A percentile compares a stretch with the other conserved stretches of the same genome.
Evolutionary conservation across 2,888 invertebrate genomes (phyloP).

Genomic region (Steinernema scapterisci): DNA sequence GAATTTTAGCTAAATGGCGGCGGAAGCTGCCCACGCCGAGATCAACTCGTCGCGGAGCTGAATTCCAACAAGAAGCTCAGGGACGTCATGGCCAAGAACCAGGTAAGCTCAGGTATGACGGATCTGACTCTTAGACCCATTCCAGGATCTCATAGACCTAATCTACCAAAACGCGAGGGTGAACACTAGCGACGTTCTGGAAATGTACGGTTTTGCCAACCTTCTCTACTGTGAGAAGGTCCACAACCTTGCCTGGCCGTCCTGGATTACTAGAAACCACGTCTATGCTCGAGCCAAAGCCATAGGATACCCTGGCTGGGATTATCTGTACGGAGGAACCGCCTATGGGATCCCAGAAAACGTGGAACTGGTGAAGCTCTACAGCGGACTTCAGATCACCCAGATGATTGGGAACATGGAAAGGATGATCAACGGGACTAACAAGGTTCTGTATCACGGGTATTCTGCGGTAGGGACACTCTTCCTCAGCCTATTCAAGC

Average conservation of each 20-base stretch:
- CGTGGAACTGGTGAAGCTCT: background rate
- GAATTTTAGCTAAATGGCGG: too few species aligned
- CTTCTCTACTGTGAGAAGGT: background rate
- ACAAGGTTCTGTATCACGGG: background rate
- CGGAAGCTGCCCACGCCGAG: too few species aligned
- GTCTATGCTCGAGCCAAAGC: background rate
- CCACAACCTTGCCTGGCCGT: constrained; percentile 20
- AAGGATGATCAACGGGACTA: background rate
- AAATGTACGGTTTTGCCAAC: constrained; percentile 18
- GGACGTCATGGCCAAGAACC: too few species aligned
- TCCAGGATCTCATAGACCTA: too few species aligned
- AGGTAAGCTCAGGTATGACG: too few species aligned
- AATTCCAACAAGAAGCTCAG: too few species aligned
- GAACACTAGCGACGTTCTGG: background rate
- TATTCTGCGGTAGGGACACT: constrained; percentile 15
- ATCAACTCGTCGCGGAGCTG: too few species aligned
- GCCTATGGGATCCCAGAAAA: constrained; percentile 19
- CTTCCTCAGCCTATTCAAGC: too few species aligned
- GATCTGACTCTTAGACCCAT: too few species aligned
- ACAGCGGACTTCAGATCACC: background rate
- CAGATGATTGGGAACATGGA: background rate
- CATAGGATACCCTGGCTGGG: background rate
- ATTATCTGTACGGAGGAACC: constrained; percentile 25
- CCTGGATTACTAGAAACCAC: constrained; percentile 19
- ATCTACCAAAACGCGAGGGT: too few species aligned